Conservation (phyloP, 2,113 vertebrate genomes). For the Python bivittatus region DNA sequence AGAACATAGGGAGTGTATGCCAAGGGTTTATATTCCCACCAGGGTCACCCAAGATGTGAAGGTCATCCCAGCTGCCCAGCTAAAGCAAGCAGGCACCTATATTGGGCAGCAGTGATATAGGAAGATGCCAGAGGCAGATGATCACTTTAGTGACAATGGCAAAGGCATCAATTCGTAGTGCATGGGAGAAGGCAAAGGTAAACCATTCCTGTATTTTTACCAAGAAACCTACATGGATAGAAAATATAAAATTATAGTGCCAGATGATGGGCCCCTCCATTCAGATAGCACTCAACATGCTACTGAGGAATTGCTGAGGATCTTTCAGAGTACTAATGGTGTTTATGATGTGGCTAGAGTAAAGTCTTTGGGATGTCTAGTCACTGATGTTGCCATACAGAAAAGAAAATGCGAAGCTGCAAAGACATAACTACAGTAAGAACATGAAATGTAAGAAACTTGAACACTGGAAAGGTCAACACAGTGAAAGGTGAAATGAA, state of each 20-base stretch:
- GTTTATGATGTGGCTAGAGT: not conserved
- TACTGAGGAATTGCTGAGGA: not conserved
- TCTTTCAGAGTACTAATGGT: not conserved
- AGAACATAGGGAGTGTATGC: not conserved
- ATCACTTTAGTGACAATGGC: not conserved
- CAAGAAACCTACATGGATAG: not conserved
- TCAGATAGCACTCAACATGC: not conserved
- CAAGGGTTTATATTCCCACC: not conserved
- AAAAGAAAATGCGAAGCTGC: not conserved
- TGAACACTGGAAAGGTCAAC: not conserved
- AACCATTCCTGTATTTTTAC: not conserved
- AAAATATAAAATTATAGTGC: not conserved
- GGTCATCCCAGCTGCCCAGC: not conserved
- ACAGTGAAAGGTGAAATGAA: not conserved
- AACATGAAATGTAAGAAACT: not conserved
- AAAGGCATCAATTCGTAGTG: not conserved
- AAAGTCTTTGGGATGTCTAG: not conserved
- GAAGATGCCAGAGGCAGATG: not conserved
- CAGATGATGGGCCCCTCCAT: not conserved
- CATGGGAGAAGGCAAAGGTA: not conserved
- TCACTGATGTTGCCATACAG: not conserved
- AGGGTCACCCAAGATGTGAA: not conserved
- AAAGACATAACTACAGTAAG: not conserved
- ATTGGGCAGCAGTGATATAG: not conserved
- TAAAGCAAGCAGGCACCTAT: not conserved